These are phyloP conservation scores for Brenthis daphne DNA, from an alignment of 2,888 invertebrate species.

Conservation along the genomic window DNA sequence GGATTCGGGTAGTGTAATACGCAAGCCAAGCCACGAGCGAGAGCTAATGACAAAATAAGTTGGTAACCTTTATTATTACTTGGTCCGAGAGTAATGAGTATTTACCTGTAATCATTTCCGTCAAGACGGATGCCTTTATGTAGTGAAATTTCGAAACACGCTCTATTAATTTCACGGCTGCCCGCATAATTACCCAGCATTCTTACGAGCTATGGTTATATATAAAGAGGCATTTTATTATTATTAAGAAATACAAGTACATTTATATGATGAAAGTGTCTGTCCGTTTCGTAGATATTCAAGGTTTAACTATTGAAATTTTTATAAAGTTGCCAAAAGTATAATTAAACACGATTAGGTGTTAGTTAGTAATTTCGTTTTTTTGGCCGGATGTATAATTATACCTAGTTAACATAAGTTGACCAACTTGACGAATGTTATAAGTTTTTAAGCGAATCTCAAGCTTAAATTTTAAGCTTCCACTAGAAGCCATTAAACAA, in stretches of 20 bases:
- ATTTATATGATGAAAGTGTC: slow-evolving; percentile 4
- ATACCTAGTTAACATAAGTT: too few relatives aligned
- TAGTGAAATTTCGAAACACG: slow-evolving; percentile 62
- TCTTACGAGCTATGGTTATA: slow-evolving; percentile 39
- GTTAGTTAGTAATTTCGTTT: too few relatives aligned
- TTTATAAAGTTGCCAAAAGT: not conserved
- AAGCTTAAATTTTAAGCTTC: too few relatives aligned
- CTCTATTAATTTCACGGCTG: slow-evolving; percentile 67
- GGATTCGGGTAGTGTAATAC: too few relatives aligned
- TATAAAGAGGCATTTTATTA: slow-evolving; percentile 31
- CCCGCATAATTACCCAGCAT: slow-evolving; percentile 56
- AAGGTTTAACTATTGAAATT: not conserved
- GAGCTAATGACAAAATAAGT: slow-evolving; percentile 11
- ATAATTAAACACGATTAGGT: too few relatives aligned
- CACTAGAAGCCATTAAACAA: too few relatives aligned
- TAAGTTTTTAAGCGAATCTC: too few relatives aligned
- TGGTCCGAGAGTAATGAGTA: slow-evolving; percentile 42
- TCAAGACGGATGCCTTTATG: slow-evolving; percentile 60
- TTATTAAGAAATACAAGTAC: slow-evolving; percentile 25
- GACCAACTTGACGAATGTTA: too few relatives aligned
- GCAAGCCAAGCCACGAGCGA: too few relatives aligned
- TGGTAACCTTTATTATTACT: slow-evolving; percentile 30
- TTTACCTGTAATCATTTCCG: slow-evolving; percentile 62
- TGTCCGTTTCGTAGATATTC: not conserved
- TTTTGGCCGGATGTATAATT: too few relatives aligned